Evolutionary conservation across 2,113 vertebrate genomes (phyloP).

Genomic region (Larimichthys crocea): DNA sequence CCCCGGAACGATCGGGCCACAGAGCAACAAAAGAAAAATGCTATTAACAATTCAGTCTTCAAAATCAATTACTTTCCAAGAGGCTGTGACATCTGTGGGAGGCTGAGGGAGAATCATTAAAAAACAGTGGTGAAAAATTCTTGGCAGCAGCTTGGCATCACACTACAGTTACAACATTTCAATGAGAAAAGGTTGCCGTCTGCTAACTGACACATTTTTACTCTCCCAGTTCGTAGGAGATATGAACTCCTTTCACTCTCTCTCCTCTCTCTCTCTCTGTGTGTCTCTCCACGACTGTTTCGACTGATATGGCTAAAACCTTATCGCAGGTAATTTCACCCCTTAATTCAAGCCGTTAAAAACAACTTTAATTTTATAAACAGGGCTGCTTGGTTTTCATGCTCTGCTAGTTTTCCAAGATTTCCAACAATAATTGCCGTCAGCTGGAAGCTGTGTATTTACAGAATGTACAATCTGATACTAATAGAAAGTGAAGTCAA

Average conservation of each 20-base stretch:
- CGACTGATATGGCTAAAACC: conserved; percentile 41
- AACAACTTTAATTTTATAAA: conserved; percentile 29
- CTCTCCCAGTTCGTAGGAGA: conserved; percentile 16
- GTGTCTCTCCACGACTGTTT: not conserved
- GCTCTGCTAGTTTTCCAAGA: not conserved
- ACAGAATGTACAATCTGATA: too few relatives aligned
- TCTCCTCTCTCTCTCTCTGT: not conserved
- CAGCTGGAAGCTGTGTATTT: not conserved
- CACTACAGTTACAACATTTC: conserved; percentile 19
- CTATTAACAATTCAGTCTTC: conserved; percentile 54
- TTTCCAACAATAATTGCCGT: not conserved
- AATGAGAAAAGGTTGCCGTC: conserved; percentile 23
- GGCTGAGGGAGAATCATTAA: conserved; percentile 41
- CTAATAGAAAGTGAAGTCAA: too few relatives aligned
- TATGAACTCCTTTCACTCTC: conserved; percentile 1
- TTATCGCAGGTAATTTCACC: conserved; percentile 47
- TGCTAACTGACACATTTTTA: conserved; percentile 8
- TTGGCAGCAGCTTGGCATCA: conserved; percentile 42
- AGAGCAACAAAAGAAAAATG: conserved; percentile 35
- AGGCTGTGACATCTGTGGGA: conserved; percentile 41
- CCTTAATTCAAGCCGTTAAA: conserved; percentile 57
- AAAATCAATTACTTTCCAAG: conserved; percentile 50
- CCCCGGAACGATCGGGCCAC: conserved; percentile 1
- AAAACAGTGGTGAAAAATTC: conserved; percentile 37
- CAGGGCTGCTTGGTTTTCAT: not conserved